Conservation (phyloP, 2,113 vertebrate species). For the Pelvicachromis taeniatus region DNA sequence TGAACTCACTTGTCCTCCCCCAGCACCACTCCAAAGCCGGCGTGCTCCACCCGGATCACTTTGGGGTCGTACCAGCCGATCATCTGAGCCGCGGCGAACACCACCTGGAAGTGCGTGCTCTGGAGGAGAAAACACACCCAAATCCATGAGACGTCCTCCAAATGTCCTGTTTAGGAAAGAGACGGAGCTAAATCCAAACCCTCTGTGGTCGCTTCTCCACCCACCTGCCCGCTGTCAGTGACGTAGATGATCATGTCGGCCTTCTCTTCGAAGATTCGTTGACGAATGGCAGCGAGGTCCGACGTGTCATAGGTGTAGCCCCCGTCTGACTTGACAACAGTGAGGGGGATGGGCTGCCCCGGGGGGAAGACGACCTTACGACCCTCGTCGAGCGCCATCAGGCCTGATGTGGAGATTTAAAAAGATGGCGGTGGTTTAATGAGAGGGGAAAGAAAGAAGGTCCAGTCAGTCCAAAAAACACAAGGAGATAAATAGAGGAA, state of each 20-base stretch:
- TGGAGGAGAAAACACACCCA: conserved; percentile 43
- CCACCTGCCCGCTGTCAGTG: conserved; percentile 92
- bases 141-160: rapidly evolving
- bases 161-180: neutral
- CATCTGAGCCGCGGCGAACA: conserved; percentile 87
- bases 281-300: conserved; percentile 87
- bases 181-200: rapidly evolving
- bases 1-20: conserved; percentile 94
- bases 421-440: neutral
- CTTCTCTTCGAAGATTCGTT: conserved; percentile 84
- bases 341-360: conserved; percentile 85
- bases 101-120: conserved; percentile 84
- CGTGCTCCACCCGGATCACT: conserved; percentile 86
- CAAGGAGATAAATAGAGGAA: rapidly evolving
- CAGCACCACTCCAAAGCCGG: conserved; percentile 92
- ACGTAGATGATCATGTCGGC: conserved; percentile 89
- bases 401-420: conserved; percentile 65
- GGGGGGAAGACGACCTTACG: conserved; percentile 87
- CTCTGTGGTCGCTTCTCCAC: neutral
- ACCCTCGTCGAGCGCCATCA: conserved; percentile 87
- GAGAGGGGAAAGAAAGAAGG: neutral
- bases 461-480: neutral
- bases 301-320: conserved; percentile 97
- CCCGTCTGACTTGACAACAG: conserved; percentile 90
- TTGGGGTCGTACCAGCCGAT: conserved; percentile 93